Base-by-base conservation (phyloP, 2,797 vertebrate genomes). In the Eutrigla gurnardus region DNA sequence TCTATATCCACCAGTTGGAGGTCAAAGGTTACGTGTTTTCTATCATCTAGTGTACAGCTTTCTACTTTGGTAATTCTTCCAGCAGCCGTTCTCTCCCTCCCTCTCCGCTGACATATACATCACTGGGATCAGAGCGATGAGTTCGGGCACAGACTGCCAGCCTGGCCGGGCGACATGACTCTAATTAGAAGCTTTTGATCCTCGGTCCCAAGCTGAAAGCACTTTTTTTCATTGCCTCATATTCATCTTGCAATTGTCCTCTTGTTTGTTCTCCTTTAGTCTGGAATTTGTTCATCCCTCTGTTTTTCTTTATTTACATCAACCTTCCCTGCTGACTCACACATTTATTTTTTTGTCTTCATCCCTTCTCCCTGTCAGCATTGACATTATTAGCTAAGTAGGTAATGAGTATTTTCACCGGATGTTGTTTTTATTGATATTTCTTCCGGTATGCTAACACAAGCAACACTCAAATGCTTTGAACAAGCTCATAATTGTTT, bases 401-500 rank as follows among this genome's bases (percentile, higher is more conserved):
- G 57, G 66, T 78, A 78, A 87, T 78, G 65, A 82, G 61, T 50
- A 33, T 63, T 59, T 75, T 80, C 68, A 63, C 69, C 46, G 45
- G 83, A 85, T 73, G 54, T 47, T 67, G 76, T 76, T 83, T 25
- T 68, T 53, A 70, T 35, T 80, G 71, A 69, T 70, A 33, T 65
- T 69, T n/a, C 52, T 53, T 71, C 54, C 13, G 18, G 50, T 66
- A 17, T 78, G 81, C 81, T 57, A 61, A 80, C 60, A 73, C 42
- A 77, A 69, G 78, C 83, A 83, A 69, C 73, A 70, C 77, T 83
- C 68, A 69, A 55, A 71, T 66, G 73, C 73, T 80, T 86, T 82
- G 70, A 80, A 77, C 53, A 68, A 57, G 81, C 65, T 46, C 59
- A 18, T 55, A 25, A 2, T 43, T 40, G 49, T 54, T 54, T 37